These are phyloP conservation scores for Caenorhabditis remanei DNA, from an alignment of 1,140 invertebrate species.

Conservation along the genomic window DNA sequence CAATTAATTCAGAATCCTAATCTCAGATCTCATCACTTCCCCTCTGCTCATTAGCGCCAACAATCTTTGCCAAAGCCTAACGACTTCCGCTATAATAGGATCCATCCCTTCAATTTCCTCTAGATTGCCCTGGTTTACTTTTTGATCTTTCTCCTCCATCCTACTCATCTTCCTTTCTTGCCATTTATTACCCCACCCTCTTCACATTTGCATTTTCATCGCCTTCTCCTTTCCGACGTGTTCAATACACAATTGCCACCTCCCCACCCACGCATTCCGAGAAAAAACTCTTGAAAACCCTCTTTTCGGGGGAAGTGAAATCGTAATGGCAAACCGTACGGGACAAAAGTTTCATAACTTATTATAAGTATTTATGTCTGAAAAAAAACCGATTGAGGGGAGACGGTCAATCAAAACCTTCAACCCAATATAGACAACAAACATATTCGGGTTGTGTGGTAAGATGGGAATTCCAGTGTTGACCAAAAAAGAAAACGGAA, in stretches of 20 bases:
- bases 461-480: background rate
- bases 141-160: background rate
- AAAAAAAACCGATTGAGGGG: background rate
- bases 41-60: too few species aligned
- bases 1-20: too few species aligned
- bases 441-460: background rate
- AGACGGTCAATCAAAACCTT: background rate
- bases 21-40: too few species aligned
- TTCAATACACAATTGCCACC: constrained; percentile 38
- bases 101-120: background rate
- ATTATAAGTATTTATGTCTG: background rate
- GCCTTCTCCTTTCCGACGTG: background rate
- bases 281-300: background rate
- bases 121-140: constrained; percentile 17
- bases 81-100: too few species aligned
- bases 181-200: background rate
- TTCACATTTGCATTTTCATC: constrained; percentile 21
- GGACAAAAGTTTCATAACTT: background rate
- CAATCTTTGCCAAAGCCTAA: background rate
- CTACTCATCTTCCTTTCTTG: background rate
- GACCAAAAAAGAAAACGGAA: background rate
- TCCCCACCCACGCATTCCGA: constrained; percentile 17
- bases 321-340: background rate
- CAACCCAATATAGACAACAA: background rate
- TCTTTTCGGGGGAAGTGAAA: background rate